Conservation (phyloP, 2,888 invertebrate genomes). For the Trissolcus japonicus region DNA sequence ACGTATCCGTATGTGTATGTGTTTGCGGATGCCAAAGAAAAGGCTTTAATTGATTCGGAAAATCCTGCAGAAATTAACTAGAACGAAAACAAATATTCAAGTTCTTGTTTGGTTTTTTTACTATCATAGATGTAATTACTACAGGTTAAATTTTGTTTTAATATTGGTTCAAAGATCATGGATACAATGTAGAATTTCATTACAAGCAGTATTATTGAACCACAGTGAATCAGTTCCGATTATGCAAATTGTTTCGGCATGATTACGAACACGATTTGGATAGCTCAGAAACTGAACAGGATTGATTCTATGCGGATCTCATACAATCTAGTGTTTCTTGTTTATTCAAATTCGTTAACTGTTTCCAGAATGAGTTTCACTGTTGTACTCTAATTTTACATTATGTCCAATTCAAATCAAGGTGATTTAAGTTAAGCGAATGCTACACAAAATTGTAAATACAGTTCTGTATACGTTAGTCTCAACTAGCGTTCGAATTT, state of each 20-base stretch:
- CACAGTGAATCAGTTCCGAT: neutral
- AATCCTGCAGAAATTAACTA: slow-evolving; percentile 2
- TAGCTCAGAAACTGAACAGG: too few species aligned
- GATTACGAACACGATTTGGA: neutral
- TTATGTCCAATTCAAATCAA: slow-evolving; percentile 14
- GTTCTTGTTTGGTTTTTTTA: neutral
- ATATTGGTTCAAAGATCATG: neutral
- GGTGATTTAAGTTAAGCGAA: slow-evolving; percentile 23
- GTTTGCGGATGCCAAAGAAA: slow-evolving; percentile 40
- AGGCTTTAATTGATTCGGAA: slow-evolving; percentile 22
- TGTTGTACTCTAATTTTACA: slow-evolving; percentile 16
- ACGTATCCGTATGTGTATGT: slow-evolving; percentile 10
- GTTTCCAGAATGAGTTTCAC: too few species aligned
- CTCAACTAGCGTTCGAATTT: slow-evolving; percentile 55
- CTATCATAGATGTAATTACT: too few species aligned
- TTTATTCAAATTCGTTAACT: too few species aligned
- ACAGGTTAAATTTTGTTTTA: neutral
- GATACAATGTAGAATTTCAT: neutral
- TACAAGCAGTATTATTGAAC: neutral
- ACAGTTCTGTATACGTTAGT: slow-evolving; percentile 35
- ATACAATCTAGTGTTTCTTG: too few species aligned
- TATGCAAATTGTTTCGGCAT: slow-evolving; percentile 2
- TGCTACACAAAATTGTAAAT: slow-evolving; percentile 43
- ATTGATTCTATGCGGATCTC: too few species aligned
- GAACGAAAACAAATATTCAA: neutral